Evolutionary conservation across 2,113 vertebrate species (phyloP).

Genomic region (Drymodes brunneopygia): DNA sequence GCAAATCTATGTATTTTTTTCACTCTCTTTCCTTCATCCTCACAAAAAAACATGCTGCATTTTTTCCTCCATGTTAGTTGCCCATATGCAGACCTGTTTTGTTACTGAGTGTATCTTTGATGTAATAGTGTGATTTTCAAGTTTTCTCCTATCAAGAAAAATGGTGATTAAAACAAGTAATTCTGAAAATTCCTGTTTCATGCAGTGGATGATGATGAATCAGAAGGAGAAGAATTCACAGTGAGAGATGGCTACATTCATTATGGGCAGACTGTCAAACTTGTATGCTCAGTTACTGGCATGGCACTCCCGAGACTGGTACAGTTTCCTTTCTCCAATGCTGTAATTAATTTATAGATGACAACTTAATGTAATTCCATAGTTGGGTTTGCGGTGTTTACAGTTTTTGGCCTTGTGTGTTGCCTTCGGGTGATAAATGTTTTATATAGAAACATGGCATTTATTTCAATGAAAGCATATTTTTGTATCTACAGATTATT

Average conservation of each 20-base stretch:
- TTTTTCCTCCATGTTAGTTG: not conserved
- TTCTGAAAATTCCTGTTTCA: constrained; percentile 39
- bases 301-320: constrained; percentile 99
- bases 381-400: not conserved
- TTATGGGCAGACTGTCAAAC: constrained; percentile 98
- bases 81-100: not conserved
- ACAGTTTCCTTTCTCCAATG: constrained; percentile 51
- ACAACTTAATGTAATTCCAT: not conserved
- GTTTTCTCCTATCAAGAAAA: not conserved
- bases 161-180: not conserved
- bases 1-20: not conserved
- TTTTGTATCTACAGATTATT: not conserved
- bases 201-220: constrained; percentile 98
- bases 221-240: constrained; percentile 98
- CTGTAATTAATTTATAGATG: not conserved
- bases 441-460: not conserved
- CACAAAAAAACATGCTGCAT: not conserved
- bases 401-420: not conserved
- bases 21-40: not conserved
- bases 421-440: not conserved
- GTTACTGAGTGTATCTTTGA: not conserved
- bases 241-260: constrained; percentile 98
- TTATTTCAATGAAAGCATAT: not conserved
- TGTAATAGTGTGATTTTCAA: not conserved
- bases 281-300: constrained; percentile 97